Conservation (phyloP, 1,140 invertebrate genomes). For the Leucophenga varia region DNA sequence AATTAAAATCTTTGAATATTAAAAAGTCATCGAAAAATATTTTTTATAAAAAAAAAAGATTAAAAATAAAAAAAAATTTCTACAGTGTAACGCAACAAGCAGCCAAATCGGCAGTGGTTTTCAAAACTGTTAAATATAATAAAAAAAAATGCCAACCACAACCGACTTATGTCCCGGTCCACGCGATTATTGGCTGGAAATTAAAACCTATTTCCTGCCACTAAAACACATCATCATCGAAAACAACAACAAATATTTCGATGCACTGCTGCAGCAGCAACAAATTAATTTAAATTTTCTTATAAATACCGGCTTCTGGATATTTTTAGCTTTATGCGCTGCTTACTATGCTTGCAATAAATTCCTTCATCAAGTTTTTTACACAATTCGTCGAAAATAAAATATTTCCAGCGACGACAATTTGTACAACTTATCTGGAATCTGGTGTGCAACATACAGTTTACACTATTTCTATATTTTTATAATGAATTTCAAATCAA, state of each 20-base stretch:
- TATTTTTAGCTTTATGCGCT: constrained; percentile 16
- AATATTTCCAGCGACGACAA: constrained; percentile 20
- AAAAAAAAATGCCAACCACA: constrained; percentile 21
- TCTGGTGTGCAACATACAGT: constrained; percentile 14
- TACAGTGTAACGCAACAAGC: too few species aligned
- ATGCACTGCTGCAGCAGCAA: constrained; percentile 15
- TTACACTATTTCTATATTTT: constrained; percentile 15
- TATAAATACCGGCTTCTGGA: constrained; percentile 20
- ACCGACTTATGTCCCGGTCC: constrained; percentile 12
- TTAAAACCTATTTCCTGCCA: constrained; percentile 17
- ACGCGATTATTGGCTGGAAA: constrained; percentile 12
- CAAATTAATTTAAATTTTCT: constrained; percentile 20
- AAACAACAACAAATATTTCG: constrained; percentile 14
- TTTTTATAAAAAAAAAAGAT: too few species aligned
- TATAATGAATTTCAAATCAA: constrained; percentile 20
- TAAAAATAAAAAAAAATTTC: too few species aligned
- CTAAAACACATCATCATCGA: constrained; percentile 17
- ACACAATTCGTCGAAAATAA: constrained; percentile 15
- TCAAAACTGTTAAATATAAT: too few species aligned
- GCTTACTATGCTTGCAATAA: background rate
- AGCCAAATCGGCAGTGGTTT: too few species aligned
- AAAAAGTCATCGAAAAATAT: too few species aligned
- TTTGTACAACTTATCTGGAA: constrained; percentile 19
- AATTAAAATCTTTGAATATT: too few species aligned
- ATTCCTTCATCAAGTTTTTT: constrained; percentile 12